A percentile compares a stretch with the other conserved stretches of the same genome.
Evolutionary conservation across 2,113 vertebrate species (phyloP).

Genomic region (Cynopterus brachyotis): DNA sequence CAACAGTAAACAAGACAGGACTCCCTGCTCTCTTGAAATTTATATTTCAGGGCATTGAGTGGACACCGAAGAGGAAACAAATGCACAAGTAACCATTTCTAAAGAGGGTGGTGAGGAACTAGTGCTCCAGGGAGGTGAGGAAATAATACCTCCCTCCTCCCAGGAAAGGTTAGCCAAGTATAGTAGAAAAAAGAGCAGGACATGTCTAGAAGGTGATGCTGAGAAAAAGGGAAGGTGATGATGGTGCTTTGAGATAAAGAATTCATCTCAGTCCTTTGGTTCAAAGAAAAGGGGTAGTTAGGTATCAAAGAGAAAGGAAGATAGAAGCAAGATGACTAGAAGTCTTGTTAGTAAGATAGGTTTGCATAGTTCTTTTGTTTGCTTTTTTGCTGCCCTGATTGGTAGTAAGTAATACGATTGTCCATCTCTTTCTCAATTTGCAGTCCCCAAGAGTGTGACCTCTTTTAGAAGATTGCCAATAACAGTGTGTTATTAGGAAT

Average conservation of each 20-base stretch:
- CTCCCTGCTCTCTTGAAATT: not conserved
- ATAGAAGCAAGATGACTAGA: not conserved
- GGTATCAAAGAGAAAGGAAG: not conserved
- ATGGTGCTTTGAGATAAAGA: not conserved
- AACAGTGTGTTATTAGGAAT: not conserved
- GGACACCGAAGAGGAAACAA: not conserved
- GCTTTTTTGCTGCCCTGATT: not conserved
- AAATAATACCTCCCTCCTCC: not conserved
- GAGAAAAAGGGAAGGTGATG: not conserved
- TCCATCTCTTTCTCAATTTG: not conserved
- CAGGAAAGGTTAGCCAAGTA: not conserved
- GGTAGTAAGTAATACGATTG: not conserved
- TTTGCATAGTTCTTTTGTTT: not conserved
- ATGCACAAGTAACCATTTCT: not conserved
- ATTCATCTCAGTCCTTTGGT: not conserved
- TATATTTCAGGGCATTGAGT: not conserved
- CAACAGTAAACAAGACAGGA: not conserved
- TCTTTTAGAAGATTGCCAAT: not conserved
- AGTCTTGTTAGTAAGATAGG: not conserved
- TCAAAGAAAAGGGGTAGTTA: not conserved
- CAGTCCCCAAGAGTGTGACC: not conserved
- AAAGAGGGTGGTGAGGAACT: not conserved
- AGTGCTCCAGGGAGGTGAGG: not conserved
- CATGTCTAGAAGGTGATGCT: not conserved
- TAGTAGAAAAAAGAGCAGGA: not conserved